Evolutionary conservation across 1,140 invertebrate genomes (phyloP).

Genomic region (Solen grandis): DNA sequence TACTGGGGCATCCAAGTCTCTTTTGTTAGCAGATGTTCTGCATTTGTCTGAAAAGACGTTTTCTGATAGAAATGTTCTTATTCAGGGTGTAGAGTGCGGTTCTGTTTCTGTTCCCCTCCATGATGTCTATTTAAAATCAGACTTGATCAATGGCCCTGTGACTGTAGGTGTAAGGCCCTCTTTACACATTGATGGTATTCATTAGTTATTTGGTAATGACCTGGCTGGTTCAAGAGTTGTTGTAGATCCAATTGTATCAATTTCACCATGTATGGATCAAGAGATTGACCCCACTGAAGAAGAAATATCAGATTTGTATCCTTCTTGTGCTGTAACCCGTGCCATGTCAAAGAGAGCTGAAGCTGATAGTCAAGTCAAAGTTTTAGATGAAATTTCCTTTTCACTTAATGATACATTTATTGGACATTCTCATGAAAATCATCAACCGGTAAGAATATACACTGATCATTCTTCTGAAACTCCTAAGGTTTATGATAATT

Average conservation of each 20-base stretch:
- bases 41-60: too few species aligned
- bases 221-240: slow-evolving; percentile 54
- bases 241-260: slow-evolving; percentile 23
- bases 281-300: neutral
- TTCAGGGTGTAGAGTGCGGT: too few species aligned
- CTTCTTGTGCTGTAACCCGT: slow-evolving; percentile 53
- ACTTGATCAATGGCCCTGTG: slow-evolving; percentile 44
- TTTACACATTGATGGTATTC: slow-evolving; percentile 53
- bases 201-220: slow-evolving; percentile 58
- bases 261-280: slow-evolving; percentile 10
- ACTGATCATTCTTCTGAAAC: too few species aligned
- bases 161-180: slow-evolving; percentile 25
- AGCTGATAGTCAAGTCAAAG: too few species aligned
- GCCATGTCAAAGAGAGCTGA: slow-evolving; percentile 53
- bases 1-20: too few species aligned
- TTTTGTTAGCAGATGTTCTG: too few species aligned
- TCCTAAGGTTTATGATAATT: too few species aligned
- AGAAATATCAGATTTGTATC: slow-evolving; percentile 37
- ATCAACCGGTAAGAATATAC: too few species aligned
- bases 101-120: slow-evolving; percentile 53
- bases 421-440: too few species aligned
- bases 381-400: too few species aligned
- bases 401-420: too few species aligned
- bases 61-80: too few species aligned
- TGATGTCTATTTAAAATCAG: slow-evolving; percentile 43